These are phyloP conservation scores for Hedya salicella DNA, from an alignment of 2,888 invertebrate genomes.

Conservation along the genomic window DNA sequence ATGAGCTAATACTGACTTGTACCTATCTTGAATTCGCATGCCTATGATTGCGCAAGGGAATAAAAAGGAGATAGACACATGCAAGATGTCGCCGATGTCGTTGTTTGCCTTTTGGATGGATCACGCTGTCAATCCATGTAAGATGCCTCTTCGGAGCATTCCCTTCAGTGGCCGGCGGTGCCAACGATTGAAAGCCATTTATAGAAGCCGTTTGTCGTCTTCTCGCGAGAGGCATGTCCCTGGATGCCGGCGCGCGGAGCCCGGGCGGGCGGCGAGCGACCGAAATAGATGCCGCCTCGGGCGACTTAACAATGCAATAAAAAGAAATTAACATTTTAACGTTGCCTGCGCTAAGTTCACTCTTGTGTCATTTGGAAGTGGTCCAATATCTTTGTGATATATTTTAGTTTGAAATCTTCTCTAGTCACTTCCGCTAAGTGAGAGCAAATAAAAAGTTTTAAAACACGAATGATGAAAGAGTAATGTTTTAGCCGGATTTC, in stretches of 20 bases:
- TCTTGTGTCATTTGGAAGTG: slow-evolving; percentile 82
- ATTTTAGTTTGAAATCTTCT: slow-evolving; percentile 71
- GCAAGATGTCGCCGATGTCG: slow-evolving; percentile 7
- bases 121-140: slow-evolving; percentile 51
- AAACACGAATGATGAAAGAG: slow-evolving; percentile 66
- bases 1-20: not conserved
- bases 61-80: slow-evolving; percentile 6
- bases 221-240: slow-evolving; percentile 77
- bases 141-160: slow-evolving; percentile 43
- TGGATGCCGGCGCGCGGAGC: slow-evolving; percentile 66
- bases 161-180: slow-evolving; percentile 52
- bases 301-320: slow-evolving; percentile 85
- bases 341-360: slow-evolving; percentile 81
- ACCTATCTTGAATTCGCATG: slow-evolving; percentile 13
- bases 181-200: slow-evolving; percentile 77
- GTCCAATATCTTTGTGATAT: slow-evolving; percentile 75
- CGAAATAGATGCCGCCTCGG: slow-evolving; percentile 77
- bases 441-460: slow-evolving; percentile 70
- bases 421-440: slow-evolving; percentile 80
- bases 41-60: slow-evolving; percentile 20
- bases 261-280: slow-evolving; percentile 80
- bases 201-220: slow-evolving; percentile 80
- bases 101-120: slow-evolving; percentile 21
- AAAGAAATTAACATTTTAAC: slow-evolving; percentile 83
- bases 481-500: slow-evolving; percentile 57